Conservation (phyloP, 2,113 vertebrate genomes). For the Beaufortia kweichowensis region DNA sequence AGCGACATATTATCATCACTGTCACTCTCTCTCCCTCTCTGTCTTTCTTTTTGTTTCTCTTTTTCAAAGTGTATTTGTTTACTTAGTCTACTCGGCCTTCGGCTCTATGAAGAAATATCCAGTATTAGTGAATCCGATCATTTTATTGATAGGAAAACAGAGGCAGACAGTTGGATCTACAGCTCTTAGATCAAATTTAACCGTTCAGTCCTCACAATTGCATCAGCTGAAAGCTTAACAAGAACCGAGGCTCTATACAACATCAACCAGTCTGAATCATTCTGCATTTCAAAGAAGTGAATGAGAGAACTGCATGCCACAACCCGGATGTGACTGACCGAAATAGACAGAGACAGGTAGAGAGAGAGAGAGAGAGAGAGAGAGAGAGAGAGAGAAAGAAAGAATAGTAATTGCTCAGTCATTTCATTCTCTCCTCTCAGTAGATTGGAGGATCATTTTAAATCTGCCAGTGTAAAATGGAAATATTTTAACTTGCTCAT, state of each 20-base stretch:
- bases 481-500: constrained; percentile 73
- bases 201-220: neutral
- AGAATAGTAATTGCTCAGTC: constrained; percentile 62
- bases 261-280: constrained; percentile 5
- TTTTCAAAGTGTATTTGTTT: constrained; percentile 2
- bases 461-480: constrained; percentile 70
- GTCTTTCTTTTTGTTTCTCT: neutral
- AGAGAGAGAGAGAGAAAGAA: constrained; percentile 12
- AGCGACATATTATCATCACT: constrained; percentile 73
- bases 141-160: constrained; percentile 28
- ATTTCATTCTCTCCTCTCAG: constrained; percentile 67
- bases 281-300: constrained; percentile 21
- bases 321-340: constrained; percentile 3
- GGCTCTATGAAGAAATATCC: constrained; percentile 27
- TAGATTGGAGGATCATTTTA: constrained; percentile 69
- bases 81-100: constrained; percentile 20
- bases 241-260: neutral
- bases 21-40: constrained; percentile 54
- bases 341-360: neutral
- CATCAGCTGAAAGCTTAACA: constrained; percentile 28
- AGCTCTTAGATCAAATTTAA: neutral
- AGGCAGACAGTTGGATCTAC: neutral
- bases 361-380: constrained; percentile 33
- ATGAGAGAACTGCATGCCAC: constrained; percentile 15
- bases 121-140: neutral